Evolutionary conservation across 2,797 vertebrate species (phyloP).

Genomic region (Phrynocephalus guinanensis): DNA sequence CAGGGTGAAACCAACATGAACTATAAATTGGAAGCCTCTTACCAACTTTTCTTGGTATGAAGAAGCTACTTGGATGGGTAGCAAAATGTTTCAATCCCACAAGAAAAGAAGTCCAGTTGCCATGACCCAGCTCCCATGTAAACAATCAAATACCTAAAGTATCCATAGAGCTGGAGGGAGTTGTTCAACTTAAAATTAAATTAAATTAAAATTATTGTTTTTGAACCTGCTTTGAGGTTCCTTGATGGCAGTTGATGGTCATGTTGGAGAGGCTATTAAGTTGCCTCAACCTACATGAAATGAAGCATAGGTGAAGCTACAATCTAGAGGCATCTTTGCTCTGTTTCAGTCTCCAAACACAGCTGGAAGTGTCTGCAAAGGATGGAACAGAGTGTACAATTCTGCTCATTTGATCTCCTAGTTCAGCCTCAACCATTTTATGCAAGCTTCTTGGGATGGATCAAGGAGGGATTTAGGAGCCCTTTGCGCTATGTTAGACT

Average conservation of each 20-base stretch:
- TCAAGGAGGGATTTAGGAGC: neutral
- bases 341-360: neutral
- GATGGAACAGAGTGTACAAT: neutral
- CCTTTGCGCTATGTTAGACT: conserved; percentile 39
- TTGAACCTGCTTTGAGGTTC: too few relatives aligned
- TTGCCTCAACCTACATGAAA: neutral
- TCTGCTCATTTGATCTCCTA: neutral
- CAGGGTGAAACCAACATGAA: too few relatives aligned
- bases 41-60: too few relatives aligned
- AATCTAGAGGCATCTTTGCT: neutral
- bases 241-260: too few relatives aligned
- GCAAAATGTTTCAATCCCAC: too few relatives aligned
- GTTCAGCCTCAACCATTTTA: conserved; percentile 22
- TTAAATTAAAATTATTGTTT: too few relatives aligned
- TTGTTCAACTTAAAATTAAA: too few relatives aligned
- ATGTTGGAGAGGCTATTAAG: too few relatives aligned
- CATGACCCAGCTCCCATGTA: neutral
- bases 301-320: neutral
- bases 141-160: neutral
- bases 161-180: neutral
- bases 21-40: too few relatives aligned
- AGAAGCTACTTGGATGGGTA: too few relatives aligned
- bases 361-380: neutral
- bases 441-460: conserved; percentile 34
- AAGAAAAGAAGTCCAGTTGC: too few relatives aligned